Evolutionary conservation across 53 echinoderm and acorn worm genomes (phyloP).

Genomic region (Holothuria scabra): DNA sequence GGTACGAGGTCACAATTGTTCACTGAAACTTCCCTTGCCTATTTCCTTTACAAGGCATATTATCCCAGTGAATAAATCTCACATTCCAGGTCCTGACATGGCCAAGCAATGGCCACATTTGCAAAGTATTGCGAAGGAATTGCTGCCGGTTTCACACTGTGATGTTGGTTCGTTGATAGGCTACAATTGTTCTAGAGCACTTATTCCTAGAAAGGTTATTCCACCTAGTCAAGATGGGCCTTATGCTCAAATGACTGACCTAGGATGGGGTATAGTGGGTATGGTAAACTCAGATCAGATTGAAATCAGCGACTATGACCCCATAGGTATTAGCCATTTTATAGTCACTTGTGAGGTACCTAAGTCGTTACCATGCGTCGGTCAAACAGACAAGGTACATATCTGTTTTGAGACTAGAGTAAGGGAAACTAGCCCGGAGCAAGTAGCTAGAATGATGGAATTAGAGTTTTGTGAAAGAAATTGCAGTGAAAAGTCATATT

Average conservation of each 20-base stretch:
- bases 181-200: neutral
- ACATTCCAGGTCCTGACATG: neutral
- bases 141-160: neutral
- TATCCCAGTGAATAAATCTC: neutral
- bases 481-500: too few relatives aligned
- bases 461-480: too few relatives aligned
- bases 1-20: neutral
- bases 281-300: neutral
- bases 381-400: neutral
- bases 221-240: neutral
- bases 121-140: neutral
- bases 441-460: too few relatives aligned
- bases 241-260: conserved; percentile 5
- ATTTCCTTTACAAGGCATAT: neutral
- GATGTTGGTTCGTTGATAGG: neutral
- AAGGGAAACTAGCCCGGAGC: neutral
- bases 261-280: too few relatives aligned
- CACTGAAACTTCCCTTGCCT: neutral
- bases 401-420: neutral
- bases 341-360: neutral
- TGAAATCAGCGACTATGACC: neutral
- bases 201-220: neutral
- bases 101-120: neutral
- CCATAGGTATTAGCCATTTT: neutral
- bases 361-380: neutral